phyloP scores from a whole-genome alignment of 37 sponge, comb jelly and placozoan species.

The Tethya wilhelma region DNA sequence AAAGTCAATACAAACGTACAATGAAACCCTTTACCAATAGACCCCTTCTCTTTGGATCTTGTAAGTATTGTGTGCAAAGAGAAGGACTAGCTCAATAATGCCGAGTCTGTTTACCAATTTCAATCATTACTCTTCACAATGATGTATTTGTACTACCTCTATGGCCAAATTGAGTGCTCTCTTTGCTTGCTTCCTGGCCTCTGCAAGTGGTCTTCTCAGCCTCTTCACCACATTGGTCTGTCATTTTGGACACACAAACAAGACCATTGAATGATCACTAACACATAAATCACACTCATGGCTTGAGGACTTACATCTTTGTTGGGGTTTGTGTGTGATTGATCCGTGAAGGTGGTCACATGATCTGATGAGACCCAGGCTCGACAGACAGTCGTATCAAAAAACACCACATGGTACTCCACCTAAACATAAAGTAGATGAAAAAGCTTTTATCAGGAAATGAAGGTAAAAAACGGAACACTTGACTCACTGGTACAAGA shows the following conservation, averaged over 20 bases:
- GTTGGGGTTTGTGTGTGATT: background rate
- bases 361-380: constrained; percentile 49
- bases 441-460: background rate
- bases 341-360: constrained; percentile 21
- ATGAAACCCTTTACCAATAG: too few species aligned
- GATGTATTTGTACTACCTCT: constrained; percentile 10
- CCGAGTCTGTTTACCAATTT: too few species aligned
- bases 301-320: constrained; percentile 6
- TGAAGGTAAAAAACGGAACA: background rate
- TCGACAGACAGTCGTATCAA: constrained; percentile 71
- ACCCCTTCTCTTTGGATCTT: too few species aligned
- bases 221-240: constrained; percentile 29
- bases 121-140: background rate
- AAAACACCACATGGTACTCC: constrained; percentile 76
- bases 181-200: constrained; percentile 29
- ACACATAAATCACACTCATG: background rate
- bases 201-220: background rate
- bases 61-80: too few species aligned
- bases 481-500: background rate
- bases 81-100: too few species aligned
- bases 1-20: background rate
- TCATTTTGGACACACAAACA: background rate
- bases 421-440: constrained; percentile 46
- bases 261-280: background rate
- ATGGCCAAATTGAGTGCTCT: constrained; percentile 1